phyloP scores from a whole-genome alignment of 92 coral and sea anemone species.

The Zoanthus solanderi region DNA sequence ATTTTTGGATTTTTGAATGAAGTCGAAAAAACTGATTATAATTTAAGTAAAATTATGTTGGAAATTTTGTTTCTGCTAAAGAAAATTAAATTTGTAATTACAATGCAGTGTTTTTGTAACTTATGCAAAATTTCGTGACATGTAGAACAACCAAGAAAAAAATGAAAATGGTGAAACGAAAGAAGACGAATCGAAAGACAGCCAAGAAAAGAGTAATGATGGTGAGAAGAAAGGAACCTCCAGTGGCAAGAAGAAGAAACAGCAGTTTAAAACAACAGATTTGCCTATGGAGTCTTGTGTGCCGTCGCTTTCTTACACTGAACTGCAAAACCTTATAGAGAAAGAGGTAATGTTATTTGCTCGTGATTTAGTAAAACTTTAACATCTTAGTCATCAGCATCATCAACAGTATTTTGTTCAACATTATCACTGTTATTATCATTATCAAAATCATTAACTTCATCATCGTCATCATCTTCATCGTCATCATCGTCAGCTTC shows the following conservation, averaged over 20 bases:
- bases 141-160: conserved; percentile 46
- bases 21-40: too few relatives aligned
- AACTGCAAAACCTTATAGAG: conserved; percentile 73
- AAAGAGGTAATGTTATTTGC: conserved; percentile 72
- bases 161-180: conserved; percentile 55
- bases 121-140: background rate
- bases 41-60: background rate
- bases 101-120: background rate
- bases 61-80: background rate
- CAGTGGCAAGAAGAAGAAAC: conserved; percentile 93
- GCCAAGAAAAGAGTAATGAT: conserved; percentile 32
- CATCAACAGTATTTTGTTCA: background rate
- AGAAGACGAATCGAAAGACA: conserved; percentile 56
- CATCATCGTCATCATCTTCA: too few relatives aligned
- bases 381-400: background rate
- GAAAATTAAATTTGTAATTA: background rate
- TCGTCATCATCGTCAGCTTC: too few relatives aligned
- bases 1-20: too few relatives aligned
- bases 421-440: background rate
- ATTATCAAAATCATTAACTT: too few relatives aligned
- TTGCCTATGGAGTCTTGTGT: conserved; percentile 75
- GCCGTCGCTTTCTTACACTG: conserved; percentile 68
- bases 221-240: conserved; percentile 67
- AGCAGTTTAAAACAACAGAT: conserved; percentile 80
- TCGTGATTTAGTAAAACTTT: too few relatives aligned